phyloP scores from a whole-genome alignment of 1,140 invertebrate genomes.

The Bombus pascuorum region DNA sequence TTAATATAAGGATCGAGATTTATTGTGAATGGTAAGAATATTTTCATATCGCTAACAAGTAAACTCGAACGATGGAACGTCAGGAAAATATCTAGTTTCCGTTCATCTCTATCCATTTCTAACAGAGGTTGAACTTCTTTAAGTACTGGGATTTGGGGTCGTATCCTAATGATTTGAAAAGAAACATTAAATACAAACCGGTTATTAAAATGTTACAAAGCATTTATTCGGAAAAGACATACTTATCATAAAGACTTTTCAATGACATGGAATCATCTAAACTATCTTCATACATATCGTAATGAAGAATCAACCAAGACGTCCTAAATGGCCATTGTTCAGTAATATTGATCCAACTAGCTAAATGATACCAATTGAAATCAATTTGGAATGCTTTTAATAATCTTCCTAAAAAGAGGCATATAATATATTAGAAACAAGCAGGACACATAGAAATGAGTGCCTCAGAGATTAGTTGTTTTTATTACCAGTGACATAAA shows the following conservation, averaged over 20 bases:
- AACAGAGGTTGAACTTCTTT: constrained; percentile 95
- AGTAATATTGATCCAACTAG: constrained; percentile 98
- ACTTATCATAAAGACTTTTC: constrained; percentile 96
- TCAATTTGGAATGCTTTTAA: constrained; percentile 99
- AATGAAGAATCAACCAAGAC: constrained; percentile 98
- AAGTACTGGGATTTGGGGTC: constrained; percentile 90
- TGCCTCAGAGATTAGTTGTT: background rate
- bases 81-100: constrained; percentile 96
- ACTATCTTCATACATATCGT: constrained; percentile 93
- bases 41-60: constrained; percentile 93
- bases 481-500: constrained; percentile 93
- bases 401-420: constrained; percentile 88
- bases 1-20: constrained; percentile 98
- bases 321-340: constrained; percentile 99
- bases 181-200: constrained; percentile 10
- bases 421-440: constrained; percentile 30
- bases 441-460: background rate
- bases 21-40: constrained; percentile 98
- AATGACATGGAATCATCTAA: constrained; percentile 93
- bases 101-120: constrained; percentile 96
- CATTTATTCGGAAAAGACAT: constrained; percentile 70
- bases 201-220: constrained; percentile 77
- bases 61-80: constrained; percentile 92
- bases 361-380: constrained; percentile 98
- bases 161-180: constrained; percentile 83